Percentiles rank a stretch among this genome's conserved stretches.
Evolutionary conservation across 2,113 vertebrate species (phyloP).

Genomic region (Phalacrocorax aristotelis): DNA sequence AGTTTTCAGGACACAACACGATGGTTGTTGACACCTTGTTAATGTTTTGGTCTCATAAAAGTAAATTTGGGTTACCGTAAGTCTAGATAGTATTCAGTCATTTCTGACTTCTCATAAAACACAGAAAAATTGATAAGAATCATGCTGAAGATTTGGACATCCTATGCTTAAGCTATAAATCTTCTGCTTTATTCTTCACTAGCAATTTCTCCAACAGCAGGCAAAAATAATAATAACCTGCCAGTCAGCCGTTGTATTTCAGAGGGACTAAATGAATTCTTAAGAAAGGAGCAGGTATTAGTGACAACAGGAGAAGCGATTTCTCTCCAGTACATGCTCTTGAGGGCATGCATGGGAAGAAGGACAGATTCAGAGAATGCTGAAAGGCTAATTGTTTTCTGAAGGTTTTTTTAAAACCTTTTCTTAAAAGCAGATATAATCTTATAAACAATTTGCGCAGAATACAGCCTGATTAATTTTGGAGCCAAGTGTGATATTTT

Average conservation of each 20-base stretch:
- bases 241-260: background rate
- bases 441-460: slow-evolving; percentile 24
- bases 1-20: background rate
- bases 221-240: background rate
- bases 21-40: background rate
- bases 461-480: slow-evolving; percentile 49
- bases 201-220: background rate
- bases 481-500: slow-evolving; percentile 21
- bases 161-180: background rate
- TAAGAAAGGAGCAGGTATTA: slow-evolving; percentile 18
- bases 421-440: slow-evolving; percentile 42
- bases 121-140: background rate
- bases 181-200: background rate
- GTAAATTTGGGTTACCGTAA: background rate
- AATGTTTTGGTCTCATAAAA: background rate
- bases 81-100: background rate
- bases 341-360: background rate
- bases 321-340: background rate
- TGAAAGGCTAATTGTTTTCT: background rate
- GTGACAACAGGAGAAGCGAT: background rate
- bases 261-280: background rate
- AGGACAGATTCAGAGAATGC: background rate
- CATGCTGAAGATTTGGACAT: background rate
- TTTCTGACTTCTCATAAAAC: background rate
- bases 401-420: background rate